Evolutionary conservation across 2,113 vertebrate genomes (phyloP), one percentile per base, ranked within the genome.

Genomic region (Rhagologus leucostigma): DNA sequence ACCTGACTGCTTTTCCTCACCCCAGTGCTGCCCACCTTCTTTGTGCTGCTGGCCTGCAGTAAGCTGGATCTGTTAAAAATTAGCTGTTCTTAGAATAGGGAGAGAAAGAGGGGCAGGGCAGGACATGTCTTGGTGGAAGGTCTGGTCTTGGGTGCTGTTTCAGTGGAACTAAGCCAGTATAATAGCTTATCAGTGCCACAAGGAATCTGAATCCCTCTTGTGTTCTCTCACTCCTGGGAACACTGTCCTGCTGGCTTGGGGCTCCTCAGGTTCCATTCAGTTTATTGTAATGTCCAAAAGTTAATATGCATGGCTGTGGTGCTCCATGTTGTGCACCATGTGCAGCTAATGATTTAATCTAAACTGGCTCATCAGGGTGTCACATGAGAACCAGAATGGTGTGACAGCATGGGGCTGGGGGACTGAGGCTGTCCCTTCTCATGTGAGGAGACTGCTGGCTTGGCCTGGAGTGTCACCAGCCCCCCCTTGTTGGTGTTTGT

Each of bases 401-500:
- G 44, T 41, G n/a, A 11, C 62, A n/a, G 13, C 5, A 6, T 50
- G 47, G 44, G 62, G 6, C 3, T 56, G 57, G n/a, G 22, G n/a
- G 17, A 6, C 84, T 35, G 65, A 57, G 18, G 3, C 18, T 62
- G 37, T 55, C 50, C 46, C 16, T 50, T 76, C 82, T 69, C 20
- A 1, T 24, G 27, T 4, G 42, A 79, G 50, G 30, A 32, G 32
- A 32, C 60, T 2, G 1, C 41, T 64, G 20, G 52, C 32, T 75
- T 41, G 59, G 47, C 35, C 81, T 52, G 68, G 44, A 16, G 3
- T 37, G 19, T 59, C 74, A 24, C 39, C 67, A 81, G 52, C 9
- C 23, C 68, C 23, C 50, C 3, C 0, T 24, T 1, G 0, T 6
- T 63, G 46, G 57, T 70, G 55, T 57, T 20, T 27, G 35, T 71